These are phyloP conservation scores for Drosophila sucinea DNA, from an alignment of 1,140 invertebrate species.

Conservation along the genomic window DNA sequence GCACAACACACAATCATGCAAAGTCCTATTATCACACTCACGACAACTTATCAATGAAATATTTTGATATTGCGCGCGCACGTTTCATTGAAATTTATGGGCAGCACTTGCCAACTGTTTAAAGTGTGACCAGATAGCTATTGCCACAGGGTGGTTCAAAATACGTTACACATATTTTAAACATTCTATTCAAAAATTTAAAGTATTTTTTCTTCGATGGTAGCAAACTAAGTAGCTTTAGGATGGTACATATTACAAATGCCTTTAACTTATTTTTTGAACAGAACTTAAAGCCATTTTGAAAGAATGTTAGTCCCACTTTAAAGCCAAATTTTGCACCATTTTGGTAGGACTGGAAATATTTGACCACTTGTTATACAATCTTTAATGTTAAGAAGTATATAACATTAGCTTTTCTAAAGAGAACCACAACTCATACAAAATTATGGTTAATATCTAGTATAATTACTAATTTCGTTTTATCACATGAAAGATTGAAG, in stretches of 20 bases:
- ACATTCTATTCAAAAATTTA: background rate
- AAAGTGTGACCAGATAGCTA: conserved; percentile 26
- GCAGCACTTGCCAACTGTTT: conserved; percentile 22
- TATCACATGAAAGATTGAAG: conserved; percentile 31
- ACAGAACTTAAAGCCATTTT: too few species aligned
- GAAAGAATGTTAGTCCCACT: too few species aligned
- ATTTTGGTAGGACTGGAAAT: too few species aligned
- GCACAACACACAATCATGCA: background rate
- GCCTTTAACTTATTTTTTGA: too few species aligned
- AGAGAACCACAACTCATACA: too few species aligned
- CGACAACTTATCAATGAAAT: background rate
- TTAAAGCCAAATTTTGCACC: too few species aligned
- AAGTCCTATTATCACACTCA: background rate
- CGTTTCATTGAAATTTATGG: conserved; percentile 20
- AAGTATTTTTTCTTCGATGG: too few species aligned
- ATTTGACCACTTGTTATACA: too few species aligned
- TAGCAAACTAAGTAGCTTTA: too few species aligned
- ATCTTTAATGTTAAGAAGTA: too few species aligned
- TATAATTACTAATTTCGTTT: background rate
- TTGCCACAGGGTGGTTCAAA: background rate
- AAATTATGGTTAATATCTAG: background rate
- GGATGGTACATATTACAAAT: too few species aligned
- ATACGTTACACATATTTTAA: background rate
- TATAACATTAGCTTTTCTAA: too few species aligned
- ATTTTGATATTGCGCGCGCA: conserved; percentile 36